Evolutionary conservation across 2,797 vertebrate species (phyloP).

Genomic region (Phylloscopus collybita): DNA sequence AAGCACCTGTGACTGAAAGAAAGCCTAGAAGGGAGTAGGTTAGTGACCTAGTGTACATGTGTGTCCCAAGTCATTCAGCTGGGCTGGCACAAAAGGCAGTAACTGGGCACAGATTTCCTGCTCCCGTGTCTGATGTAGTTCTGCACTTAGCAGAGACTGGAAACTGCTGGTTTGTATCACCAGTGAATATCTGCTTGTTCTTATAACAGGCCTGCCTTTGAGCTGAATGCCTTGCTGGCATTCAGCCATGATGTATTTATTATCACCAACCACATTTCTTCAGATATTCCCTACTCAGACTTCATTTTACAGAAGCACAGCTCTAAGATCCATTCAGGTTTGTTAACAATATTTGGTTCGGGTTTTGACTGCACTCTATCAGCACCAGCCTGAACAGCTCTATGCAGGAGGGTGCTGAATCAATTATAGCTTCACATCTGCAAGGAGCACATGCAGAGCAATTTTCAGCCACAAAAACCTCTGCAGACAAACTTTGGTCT

Average conservation of each 20-base stretch:
- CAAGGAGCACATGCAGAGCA: background rate
- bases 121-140: background rate
- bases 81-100: background rate
- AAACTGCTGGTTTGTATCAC: background rate
- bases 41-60: background rate
- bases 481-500: background rate
- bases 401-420: background rate
- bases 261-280: background rate
- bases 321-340: background rate
- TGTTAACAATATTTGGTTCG: background rate
- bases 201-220: background rate
- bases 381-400: background rate
- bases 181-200: background rate
- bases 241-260: background rate
- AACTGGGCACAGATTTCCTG: background rate
- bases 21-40: background rate
- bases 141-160: background rate
- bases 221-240: background rate
- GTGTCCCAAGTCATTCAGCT: background rate
- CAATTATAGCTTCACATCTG: background rate
- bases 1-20: background rate
- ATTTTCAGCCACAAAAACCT: background rate
- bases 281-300: background rate
- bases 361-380: background rate
- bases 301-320: background rate